Base-by-base conservation (phyloP, 2,888 invertebrate genomes). In the Timandra comae region DNA sequence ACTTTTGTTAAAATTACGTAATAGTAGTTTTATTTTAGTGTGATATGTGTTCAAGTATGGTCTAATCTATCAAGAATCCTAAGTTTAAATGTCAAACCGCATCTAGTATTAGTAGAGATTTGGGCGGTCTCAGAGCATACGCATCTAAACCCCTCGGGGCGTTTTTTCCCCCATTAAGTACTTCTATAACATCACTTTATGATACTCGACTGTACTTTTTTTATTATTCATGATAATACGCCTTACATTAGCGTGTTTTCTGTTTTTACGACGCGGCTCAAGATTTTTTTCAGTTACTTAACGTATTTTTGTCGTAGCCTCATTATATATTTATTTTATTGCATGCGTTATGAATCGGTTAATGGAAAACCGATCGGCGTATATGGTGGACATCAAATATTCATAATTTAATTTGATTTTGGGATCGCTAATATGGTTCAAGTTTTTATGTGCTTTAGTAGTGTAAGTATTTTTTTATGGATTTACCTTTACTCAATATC, bases 221-320 rank as follows among this genome's bases (percentile, higher is more conserved):
- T 71, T 81, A 81, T 80, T 81, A 79, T 79, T 79, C 74, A 80
- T 75, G 71, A 64, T 79, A 78, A 80, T 81, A 73, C 68, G 55
- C 59, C 61, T 47, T 70, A 74, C 77, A 79, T 79, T 77, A 79
- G 71, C 68, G 59, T 70, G 59, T 65, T 71, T 63, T 61, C 60
- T 63, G 58, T 64, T 65, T 60, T 63, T 60, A 56, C 52, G 56
- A 49, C 50, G 52, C 44, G 44, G 43, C 52, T 55, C 50, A 43
- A 33, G 39, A 42, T 38, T 48, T 58, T 59, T 55, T 64, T 52
- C 42, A 38, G 44, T 56, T 43, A 47, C 52, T 44, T 41, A 37
- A 41, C 45, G 30, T 49, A 43, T 54, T 54, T 59, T 60, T 52
- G 54, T 60, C 49, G 43, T 42, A 43, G 46, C 16, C 41, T 56